Evolutionary conservation across 2,113 vertebrate genomes (phyloP), one percentile per base, ranked within the genome.

Genomic region (Cynoglossus semilaevis): DNA sequence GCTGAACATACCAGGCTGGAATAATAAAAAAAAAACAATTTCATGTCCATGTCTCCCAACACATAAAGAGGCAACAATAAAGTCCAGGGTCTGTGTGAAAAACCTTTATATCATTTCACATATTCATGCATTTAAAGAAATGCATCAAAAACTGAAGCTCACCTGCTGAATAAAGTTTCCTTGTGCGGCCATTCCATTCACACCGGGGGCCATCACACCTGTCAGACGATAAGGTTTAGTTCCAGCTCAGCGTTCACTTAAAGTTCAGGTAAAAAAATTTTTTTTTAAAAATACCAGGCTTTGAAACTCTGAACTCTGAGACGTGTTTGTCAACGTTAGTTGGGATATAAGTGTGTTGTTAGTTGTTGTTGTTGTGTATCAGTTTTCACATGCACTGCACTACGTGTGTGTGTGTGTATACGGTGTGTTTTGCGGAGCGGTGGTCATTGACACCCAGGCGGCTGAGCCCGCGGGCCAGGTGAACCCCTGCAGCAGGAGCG

Each of bases 81-180:
- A 6, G 22, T 4, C n/a, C 22, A 29, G 22, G 22, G 6, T 4
- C 22, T 29, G n/a, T n/a, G n/a, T n/a, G n/a, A n/a, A n/a, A n/a
- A n/a, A n/a, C n/a, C n/a, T n/a, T n/a, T n/a, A n/a, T n/a, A n/a
- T n/a, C n/a, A n/a, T n/a, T n/a, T n/a, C n/a, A n/a, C n/a, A n/a
- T n/a, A n/a, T n/a, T n/a, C n/a, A n/a, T n/a, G n/a, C n/a, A n/a
- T n/a, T n/a, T n/a, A n/a, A n/a, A n/a, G n/a, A n/a, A n/a, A n/a
- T n/a, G n/a, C n/a, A n/a, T n/a, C n/a, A n/a, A n/a, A n/a, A n/a
- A n/a, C n/a, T n/a, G n/a, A n/a, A n/a, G n/a, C 85, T 91, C 83
- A 99, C 97, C 93, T 97, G 97, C 67, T 96, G 93, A 55, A 94
- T 93, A 77, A 92, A 98, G 12, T 91, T 93, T 78, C 92, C 94